Evolutionary conservation across 2,888 invertebrate species (phyloP).

Genomic region (Drosophila multiciliata): DNA sequence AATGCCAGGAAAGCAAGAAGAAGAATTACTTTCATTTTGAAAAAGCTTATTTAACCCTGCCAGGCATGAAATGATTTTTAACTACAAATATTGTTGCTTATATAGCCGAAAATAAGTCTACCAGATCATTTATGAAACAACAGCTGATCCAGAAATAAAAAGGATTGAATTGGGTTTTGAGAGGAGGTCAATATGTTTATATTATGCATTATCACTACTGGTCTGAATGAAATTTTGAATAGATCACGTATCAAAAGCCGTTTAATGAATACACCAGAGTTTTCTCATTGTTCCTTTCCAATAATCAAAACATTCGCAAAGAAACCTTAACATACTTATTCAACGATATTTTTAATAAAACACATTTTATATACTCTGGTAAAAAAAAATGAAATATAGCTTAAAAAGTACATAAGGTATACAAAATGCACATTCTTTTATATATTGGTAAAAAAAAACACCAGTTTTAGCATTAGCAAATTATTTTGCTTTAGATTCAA

Average conservation of each 20-base stretch:
- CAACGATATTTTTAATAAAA: too few species aligned
- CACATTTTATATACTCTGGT: too few species aligned
- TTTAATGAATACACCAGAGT: neutral
- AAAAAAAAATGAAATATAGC: too few species aligned
- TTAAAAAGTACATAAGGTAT: too few species aligned
- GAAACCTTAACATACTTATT: neutral
- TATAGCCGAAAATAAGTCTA: neutral
- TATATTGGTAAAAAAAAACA: too few species aligned
- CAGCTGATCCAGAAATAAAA: neutral
- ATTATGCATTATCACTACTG: neutral
- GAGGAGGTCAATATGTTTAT: neutral
- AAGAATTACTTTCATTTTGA: neutral
- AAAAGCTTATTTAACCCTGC: rapidly evolving
- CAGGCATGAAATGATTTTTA: neutral
- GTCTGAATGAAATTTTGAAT: neutral
- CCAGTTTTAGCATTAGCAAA: neutral
- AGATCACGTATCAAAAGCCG: neutral
- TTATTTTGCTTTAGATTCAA: too few species aligned
- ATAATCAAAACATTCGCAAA: neutral
- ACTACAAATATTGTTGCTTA: neutral
- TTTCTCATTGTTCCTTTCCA: too few species aligned
- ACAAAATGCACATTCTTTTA: too few species aligned
- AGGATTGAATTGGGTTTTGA: neutral
- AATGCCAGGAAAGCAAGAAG: neutral
- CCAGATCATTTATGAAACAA: neutral